Conservation (phyloP, 30 jellyfish, hydroid and myxozoan species). For the Sanderia malayensis region DNA sequence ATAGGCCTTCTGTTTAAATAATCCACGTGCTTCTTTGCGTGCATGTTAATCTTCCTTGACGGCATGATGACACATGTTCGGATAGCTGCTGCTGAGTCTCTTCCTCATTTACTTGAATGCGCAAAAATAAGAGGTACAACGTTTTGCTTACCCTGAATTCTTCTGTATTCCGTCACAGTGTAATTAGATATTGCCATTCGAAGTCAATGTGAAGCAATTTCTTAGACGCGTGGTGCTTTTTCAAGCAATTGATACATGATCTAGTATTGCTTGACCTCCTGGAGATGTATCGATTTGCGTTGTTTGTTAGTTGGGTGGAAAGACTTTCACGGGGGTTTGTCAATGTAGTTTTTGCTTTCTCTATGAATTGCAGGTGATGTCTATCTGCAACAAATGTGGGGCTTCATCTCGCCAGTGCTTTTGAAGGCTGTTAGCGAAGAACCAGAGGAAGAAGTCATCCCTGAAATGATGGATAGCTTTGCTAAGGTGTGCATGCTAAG, state of each 20-base stretch:
- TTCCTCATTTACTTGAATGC: slow-evolving; percentile 92
- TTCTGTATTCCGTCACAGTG: no score
- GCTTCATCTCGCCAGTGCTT: slow-evolving; percentile 82
- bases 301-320: no score
- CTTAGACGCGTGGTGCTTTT: no score
- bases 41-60: no score
- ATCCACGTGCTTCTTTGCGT: no score
- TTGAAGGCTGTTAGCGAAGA: slow-evolving; percentile 86
- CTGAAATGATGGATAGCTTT: slow-evolving; percentile 98
- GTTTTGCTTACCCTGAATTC: not conserved
- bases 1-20: not conserved
- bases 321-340: no score
- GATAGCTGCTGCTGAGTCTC: slow-evolving; percentile 98
- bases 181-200: no score
- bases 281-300: no score
- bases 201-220: no score
- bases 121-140: slow-evolving; percentile 90
- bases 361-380: slow-evolving; percentile 64
- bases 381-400: slow-evolving; percentile 93
- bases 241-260: no score
- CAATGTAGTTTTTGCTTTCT: no score
- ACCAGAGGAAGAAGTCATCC: slow-evolving; percentile 97
- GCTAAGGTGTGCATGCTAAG: slow-evolving; percentile 87
- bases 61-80: slow-evolving; percentile 75
- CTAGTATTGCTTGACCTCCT: no score